phyloP scores from a whole-genome alignment of 2,888 invertebrate species.

The Dascillus cervinus region DNA sequence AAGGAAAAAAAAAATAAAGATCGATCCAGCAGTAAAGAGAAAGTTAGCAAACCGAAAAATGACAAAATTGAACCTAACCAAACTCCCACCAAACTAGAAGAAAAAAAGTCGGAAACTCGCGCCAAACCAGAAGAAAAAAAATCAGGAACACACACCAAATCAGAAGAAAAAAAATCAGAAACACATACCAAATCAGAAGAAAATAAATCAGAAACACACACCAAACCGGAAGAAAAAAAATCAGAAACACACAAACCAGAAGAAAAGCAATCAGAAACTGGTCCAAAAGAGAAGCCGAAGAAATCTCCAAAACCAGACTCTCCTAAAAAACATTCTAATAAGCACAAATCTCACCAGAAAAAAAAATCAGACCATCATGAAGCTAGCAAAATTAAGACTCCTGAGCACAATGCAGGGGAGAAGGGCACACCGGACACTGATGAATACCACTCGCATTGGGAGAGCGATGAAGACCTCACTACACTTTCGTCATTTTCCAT shows the following conservation, averaged over 20 bases:
- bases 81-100: no score
- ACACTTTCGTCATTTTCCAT: neutral
- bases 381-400: no score
- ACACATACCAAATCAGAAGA: no score
- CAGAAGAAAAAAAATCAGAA: neutral
- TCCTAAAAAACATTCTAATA: neutral
- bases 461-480: constrained; percentile 24
- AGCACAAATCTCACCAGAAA: no score
- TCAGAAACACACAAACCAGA: neutral
- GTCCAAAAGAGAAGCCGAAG: neutral
- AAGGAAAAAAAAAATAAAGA: neutral
- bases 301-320: neutral
- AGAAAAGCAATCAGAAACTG: neutral
- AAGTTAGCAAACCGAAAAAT: neutral
- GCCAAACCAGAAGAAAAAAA: no score
- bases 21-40: neutral
- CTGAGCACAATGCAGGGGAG: constrained; percentile 8
- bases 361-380: no score
- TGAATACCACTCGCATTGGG: constrained; percentile 30
- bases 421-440: constrained; percentile 26
- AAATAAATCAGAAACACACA: neutral
- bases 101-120: no score
- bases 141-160: no score
- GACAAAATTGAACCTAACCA: no score
- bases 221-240: neutral